Evolutionary conservation across 2,888 invertebrate genomes (phyloP), one percentile per base, ranked within the genome.

Genomic region (Drosophila prostipennis): DNA sequence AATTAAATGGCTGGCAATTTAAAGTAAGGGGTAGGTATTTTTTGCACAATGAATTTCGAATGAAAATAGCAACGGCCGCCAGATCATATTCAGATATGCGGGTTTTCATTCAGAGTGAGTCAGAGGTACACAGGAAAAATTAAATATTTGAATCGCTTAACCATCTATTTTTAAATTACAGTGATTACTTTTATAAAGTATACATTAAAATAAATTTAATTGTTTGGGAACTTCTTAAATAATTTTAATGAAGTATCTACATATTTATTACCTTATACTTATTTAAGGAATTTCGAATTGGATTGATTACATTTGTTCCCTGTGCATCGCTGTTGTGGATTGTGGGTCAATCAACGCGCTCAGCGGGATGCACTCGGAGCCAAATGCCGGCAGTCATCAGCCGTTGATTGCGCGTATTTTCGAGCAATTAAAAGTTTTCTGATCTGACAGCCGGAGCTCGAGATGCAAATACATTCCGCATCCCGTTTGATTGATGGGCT

Each of bases 1-100:
- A 74, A 72, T 78, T 65, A 57, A 79, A 63, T 63, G 26, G 46
- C 51, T 49, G 69, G 69, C 72, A 58, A 71, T 86, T 79, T 75
- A 74, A 72, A 19, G 69, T 51, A 59, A 55, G 26, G 19, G 48
- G n/a, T 16, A 11, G 48, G n/a, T 16, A n/a, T 37, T 32, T 45
- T 52, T 32, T 48, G 29, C 36, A n/a, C 8, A 10, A 45, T 19
- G 45, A 45, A 37, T 55, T 39, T 29, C 16, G 54, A 69, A 36
- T 51, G 8, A 46, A 53, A 29, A n/a, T 23, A 26, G 16, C 26
- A 52, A 48, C 10, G 19, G 26, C 3, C 29, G 6, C 2, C 56
- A 43, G 36, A 39, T 67, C 42, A 56, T 56, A 67, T 57, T 67
- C 68, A 32, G 32, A 51, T 34, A 39, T 63, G 39, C 43, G 32